phyloP scores from a whole-genome alignment of 1,140 invertebrate genomes.

The Zaprionus vittiger region DNA sequence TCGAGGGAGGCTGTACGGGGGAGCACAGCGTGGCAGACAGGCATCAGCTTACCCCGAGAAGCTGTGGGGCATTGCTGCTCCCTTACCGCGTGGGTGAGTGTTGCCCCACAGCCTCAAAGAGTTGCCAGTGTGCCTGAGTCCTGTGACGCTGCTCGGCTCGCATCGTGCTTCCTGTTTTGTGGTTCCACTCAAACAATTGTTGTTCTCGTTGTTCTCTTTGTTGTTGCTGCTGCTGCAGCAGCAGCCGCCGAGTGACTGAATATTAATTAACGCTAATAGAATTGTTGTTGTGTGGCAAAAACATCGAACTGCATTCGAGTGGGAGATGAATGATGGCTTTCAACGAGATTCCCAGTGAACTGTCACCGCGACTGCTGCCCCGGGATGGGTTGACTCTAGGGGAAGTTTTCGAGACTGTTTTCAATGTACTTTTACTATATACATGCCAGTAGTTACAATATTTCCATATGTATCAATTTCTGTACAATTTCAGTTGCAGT shows the following conservation, averaged over 20 bases:
- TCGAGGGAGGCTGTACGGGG: slow-evolving; percentile 36
- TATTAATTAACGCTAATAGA: slow-evolving; percentile 82
- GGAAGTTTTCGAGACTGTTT: neutral
- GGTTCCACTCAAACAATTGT: slow-evolving; percentile 41
- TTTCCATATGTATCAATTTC: neutral
- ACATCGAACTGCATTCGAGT: slow-evolving; percentile 46
- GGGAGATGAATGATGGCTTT: slow-evolving; percentile 47
- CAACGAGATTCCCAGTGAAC: slow-evolving; percentile 27
- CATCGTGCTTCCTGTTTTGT: slow-evolving; percentile 54
- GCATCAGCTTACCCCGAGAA: slow-evolving; percentile 52
- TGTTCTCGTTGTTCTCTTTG: neutral
- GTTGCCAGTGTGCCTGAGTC: slow-evolving; percentile 29
- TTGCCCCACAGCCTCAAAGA: slow-evolving; percentile 25
- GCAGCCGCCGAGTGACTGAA: slow-evolving; percentile 49
- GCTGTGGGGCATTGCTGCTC: neutral
- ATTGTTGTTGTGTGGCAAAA: slow-evolving; percentile 59
- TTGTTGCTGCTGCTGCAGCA: slow-evolving; percentile 19
- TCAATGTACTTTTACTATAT: neutral
- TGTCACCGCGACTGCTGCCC: neutral
- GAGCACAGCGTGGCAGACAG: slow-evolving; percentile 29
- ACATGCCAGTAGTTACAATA: neutral
- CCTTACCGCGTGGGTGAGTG: slow-evolving; percentile 25
- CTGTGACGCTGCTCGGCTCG: slow-evolving; percentile 46
- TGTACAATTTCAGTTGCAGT: too few species aligned
- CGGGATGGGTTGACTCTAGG: neutral